Evolutionary conservation across 2,888 invertebrate species (phyloP).

Genomic region (Athripsodes cinereus): DNA sequence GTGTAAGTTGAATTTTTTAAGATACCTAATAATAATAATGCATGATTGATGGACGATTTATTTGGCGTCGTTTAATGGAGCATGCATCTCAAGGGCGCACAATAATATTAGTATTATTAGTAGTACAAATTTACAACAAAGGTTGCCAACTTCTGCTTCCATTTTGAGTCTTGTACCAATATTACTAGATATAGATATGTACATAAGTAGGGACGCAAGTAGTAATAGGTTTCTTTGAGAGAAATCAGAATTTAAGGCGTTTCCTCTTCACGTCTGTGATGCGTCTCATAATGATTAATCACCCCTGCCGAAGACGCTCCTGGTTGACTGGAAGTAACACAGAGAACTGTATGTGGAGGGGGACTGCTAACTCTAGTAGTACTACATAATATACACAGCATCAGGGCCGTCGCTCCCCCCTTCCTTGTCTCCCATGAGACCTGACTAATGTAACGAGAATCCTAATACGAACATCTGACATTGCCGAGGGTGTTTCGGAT

Average conservation of each 20-base stretch:
- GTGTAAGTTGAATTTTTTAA: no score
- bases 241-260: constrained; percentile 24
- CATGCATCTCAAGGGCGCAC: no score
- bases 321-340: constrained; percentile 11
- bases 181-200: background rate
- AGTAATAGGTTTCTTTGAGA: constrained; percentile 3
- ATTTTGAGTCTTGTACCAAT: background rate
- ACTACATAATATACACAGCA: no score
- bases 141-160: background rate
- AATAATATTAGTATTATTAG: no score
- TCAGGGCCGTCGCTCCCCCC: background rate
- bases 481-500: no score
- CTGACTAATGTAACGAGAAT: constrained; percentile 1
- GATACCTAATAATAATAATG: no score
- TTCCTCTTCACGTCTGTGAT: constrained; percentile 22
- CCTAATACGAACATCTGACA: background rate
- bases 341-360: no score
- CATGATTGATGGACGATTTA: no score
- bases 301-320: no score
- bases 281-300: constrained; percentile 27
- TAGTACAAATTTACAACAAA: no score
- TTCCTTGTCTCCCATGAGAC: background rate
- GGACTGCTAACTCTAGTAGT: no score
- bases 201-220: background rate
- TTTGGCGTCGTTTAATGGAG: no score